phyloP scores from a whole-genome alignment of 2,888 invertebrate genomes.

The Epinotia ramella region DNA sequence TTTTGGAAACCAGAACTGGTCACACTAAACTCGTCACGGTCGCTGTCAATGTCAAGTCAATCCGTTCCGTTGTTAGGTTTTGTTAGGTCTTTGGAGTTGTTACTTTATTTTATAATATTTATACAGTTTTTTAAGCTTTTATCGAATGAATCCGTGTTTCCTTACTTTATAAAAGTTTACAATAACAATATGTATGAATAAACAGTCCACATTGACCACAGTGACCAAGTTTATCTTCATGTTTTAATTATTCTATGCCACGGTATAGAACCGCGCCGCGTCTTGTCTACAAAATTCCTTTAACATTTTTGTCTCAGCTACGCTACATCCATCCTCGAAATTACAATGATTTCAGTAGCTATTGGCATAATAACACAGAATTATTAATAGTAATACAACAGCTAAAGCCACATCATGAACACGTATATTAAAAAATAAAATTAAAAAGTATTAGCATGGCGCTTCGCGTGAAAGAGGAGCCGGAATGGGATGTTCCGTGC shows the following conservation, averaged over 20 bases:
- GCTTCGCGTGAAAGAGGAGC: neutral
- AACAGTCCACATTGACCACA: neutral
- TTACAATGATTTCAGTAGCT: neutral
- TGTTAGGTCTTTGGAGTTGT: neutral
- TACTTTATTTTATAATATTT: neutral
- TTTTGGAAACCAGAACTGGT: neutral
- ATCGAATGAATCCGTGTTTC: neutral
- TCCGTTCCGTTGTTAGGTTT: neutral
- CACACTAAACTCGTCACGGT: neutral
- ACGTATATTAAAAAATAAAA: neutral
- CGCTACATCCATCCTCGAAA: neutral
- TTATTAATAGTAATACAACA: neutral
- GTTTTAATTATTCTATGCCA: neutral
- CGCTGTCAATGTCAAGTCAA: neutral
- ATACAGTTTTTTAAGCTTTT: neutral
- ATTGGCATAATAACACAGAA: neutral
- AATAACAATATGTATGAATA: neutral
- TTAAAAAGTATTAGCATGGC: neutral
- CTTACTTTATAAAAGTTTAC: neutral
- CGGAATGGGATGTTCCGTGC: neutral
- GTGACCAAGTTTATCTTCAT: neutral
- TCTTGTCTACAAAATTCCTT: neutral
- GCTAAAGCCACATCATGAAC: neutral
- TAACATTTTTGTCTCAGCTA: neutral
- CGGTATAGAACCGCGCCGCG: neutral